phyloP scores from a whole-genome alignment of 2,797 vertebrate genomes.

The Tamandua tetradactyla region DNA sequence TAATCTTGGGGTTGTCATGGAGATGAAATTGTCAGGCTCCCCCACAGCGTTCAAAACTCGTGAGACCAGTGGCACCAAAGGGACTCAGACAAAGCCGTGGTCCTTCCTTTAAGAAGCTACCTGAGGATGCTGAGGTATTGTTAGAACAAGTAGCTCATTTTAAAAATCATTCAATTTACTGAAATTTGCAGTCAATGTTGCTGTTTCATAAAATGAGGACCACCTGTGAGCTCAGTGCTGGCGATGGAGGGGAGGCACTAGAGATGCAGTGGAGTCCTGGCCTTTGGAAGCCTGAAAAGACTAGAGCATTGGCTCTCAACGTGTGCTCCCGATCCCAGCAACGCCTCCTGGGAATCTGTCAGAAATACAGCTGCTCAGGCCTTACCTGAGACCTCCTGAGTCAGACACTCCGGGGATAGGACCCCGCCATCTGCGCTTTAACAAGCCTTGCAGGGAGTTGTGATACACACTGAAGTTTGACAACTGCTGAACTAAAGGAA shows the following conservation, averaged over 20 bases:
- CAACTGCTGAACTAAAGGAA: background rate
- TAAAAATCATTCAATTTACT: background rate
- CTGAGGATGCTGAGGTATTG: background rate
- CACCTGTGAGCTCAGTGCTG: background rate
- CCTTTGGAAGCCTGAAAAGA: background rate
- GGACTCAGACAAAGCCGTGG: background rate
- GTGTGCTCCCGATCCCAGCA: background rate
- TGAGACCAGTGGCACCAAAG: background rate
- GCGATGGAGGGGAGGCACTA: background rate
- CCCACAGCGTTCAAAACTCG: slow-evolving; percentile 54
- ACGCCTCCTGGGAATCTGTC: background rate
- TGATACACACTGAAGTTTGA: background rate
- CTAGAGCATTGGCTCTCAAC: background rate
- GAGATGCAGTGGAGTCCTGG: background rate
- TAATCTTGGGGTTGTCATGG: slow-evolving; percentile 75
- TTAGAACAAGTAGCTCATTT: background rate
- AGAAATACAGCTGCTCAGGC: background rate
- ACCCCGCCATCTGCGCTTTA: background rate
- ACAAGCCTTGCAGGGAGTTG: background rate
- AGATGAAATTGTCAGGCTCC: slow-evolving; percentile 60
- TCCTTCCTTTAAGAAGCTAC: slow-evolving; percentile 22
- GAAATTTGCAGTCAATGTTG: background rate
- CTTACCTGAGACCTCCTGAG: background rate
- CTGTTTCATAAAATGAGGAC: background rate
- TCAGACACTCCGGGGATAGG: background rate